Base-by-base conservation (phyloP, 1,140 invertebrate genomes). In the Sitophilus oryzae region DNA sequence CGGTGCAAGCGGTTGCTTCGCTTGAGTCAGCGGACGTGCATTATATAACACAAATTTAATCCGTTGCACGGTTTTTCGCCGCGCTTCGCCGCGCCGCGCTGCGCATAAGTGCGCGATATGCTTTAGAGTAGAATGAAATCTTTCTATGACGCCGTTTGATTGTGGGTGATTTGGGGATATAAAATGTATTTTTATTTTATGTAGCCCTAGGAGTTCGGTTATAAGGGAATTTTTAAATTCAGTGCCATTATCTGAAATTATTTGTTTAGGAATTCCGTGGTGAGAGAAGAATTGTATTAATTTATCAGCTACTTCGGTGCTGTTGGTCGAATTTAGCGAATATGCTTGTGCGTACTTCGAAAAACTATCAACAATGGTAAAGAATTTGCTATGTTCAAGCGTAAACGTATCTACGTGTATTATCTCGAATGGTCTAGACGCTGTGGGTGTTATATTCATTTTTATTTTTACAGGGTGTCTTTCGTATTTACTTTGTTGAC, bases 341-440 rank as follows among this genome's bases (percentile, higher is more conserved):
- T 58, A 58, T 1, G 50, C 50, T 47, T 58, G 50, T 10, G 50
- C 56, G 15, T 58, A 58, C 42, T 53, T 58, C 11, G 43, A 58
- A 34, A 58, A 58, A 18, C 14, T 37, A 18, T 58, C 56, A 20
- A 52, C 21, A 9, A 53, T 54, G 18, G 56, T 55, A 34, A 55
- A 53, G 18, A 54, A 59, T 55, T 48, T 49, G n/a, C n/a, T n/a
- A n/a, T n/a, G n/a, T n/a, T n/a, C n/a, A n/a, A n/a, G n/a, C n/a
- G n/a, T n/a, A n/a, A 20, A 21, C 2, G 34, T 55, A 36, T 59
- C 57, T 34, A 59, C 16, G 20, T 49, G 35, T 23, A 59, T 5
- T 9, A 48, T 59, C 49, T 59, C 21, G 38, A 59, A 55, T 15
- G 51, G 57, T 44, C 35, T 41, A n/a, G 21, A 14, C n/a, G 46